These are phyloP conservation scores for Athene noctua DNA, from an alignment of 2,113 vertebrate species.

Conservation along the genomic window DNA sequence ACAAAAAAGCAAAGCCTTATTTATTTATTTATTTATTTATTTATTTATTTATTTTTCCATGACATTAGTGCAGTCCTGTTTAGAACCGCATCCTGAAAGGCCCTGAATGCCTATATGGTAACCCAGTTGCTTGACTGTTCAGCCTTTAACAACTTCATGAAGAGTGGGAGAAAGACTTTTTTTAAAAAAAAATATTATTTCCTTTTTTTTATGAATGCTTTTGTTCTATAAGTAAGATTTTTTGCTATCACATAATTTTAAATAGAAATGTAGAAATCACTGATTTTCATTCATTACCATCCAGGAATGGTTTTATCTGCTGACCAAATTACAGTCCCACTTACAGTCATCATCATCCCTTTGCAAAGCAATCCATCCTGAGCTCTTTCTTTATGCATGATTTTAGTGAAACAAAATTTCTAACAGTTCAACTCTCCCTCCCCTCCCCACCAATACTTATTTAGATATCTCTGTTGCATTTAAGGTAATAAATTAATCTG, in stretches of 20 bases:
- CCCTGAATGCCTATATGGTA: neutral
- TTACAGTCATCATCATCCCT: neutral
- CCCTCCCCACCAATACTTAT: rapidly evolving
- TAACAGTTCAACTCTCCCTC: neutral
- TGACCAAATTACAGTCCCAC: neutral
- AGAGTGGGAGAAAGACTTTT: neutral
- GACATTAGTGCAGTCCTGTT: neutral
- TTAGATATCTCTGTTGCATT: too few relatives aligned
- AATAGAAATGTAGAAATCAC: neutral
- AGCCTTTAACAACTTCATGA: neutral
- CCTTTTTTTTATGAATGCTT: neutral
- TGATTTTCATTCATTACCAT: neutral
- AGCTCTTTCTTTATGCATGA: neutral
- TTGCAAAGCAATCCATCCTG: neutral
- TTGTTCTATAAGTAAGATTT: neutral
- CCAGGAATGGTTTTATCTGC: neutral
- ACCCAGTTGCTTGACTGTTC: neutral
- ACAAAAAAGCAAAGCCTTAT: neutral
- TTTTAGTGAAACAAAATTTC: neutral
- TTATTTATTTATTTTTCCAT: neutral
- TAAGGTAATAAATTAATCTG: too few relatives aligned
- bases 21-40: too few relatives aligned
- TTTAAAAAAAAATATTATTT: too few relatives aligned
- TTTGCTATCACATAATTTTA: neutral
- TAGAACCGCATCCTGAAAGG: neutral